Percentiles rank a stretch among this genome's conserved stretches.
These are phyloP conservation scores for Mythimna pallens DNA, from an alignment of 2,888 invertebrate species.

Conservation along the genomic window DNA sequence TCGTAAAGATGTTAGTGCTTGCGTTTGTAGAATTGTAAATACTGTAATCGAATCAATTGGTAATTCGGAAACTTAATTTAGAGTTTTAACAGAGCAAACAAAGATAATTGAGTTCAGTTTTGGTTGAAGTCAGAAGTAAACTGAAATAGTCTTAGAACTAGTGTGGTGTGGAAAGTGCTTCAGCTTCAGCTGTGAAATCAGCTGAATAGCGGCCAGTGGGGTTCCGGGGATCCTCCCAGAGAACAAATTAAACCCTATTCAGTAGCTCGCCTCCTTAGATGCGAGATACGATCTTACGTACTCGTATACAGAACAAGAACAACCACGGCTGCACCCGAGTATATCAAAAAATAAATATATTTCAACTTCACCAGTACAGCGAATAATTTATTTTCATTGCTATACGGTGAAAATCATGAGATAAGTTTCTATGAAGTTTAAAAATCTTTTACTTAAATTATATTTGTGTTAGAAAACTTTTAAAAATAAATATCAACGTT, in stretches of 20 bases:
- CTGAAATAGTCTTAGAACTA: conserved; percentile 68
- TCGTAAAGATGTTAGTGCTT: conserved; percentile 57
- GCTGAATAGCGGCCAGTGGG: conserved; percentile 68
- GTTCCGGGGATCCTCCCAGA: conserved; percentile 58
- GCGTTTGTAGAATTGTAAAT: conserved; percentile 45
- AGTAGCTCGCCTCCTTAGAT: conserved; percentile 64
- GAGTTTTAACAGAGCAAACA: conserved; percentile 57
- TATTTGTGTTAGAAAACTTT: conserved; percentile 14
- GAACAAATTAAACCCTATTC: conserved; percentile 78
- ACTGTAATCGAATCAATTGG: conserved; percentile 37
- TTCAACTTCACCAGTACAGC: conserved; percentile 19
- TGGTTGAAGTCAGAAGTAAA: conserved; percentile 59
- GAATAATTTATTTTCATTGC: conserved; percentile 40
- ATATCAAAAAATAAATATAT: conserved; percentile 34
- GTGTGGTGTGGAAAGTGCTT: conserved; percentile 70
- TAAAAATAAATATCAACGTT: conserved; percentile 3
- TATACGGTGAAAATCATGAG: conserved; percentile 16
- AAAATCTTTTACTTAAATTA: conserved; percentile 4
- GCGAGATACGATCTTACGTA: conserved; percentile 38
- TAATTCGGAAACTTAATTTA: conserved; percentile 6
- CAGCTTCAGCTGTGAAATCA: too few species aligned
- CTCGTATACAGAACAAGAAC: conserved; percentile 21
- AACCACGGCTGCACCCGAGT: conserved; percentile 1
- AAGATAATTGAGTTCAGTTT: conserved; percentile 67
- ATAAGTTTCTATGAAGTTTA: conserved; percentile 31